Evolutionary conservation across 2,113 vertebrate species (phyloP).

Genomic region (Phoxinus phoxinus): DNA sequence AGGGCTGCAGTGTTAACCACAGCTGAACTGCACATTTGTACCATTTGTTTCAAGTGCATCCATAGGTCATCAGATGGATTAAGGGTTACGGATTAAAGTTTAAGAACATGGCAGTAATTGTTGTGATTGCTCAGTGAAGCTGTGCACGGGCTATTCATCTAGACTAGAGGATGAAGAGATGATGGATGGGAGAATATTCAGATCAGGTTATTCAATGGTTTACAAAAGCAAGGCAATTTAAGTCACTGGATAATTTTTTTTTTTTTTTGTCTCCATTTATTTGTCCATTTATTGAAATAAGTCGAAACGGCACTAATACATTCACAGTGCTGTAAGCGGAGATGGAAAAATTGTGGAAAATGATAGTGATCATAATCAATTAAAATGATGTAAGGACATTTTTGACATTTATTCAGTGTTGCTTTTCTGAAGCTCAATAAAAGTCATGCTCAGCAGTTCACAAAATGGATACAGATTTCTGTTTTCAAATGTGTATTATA

Average conservation of each 20-base stretch:
- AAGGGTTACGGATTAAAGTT: not conserved
- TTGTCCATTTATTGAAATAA: not conserved
- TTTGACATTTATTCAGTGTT: not conserved
- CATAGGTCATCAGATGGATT: not conserved
- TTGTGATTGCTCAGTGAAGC: not conserved
- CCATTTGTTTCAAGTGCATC: not conserved
- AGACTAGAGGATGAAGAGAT: not conserved
- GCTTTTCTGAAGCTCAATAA: not conserved
- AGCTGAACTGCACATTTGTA: not conserved
- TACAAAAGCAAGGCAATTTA: not conserved
- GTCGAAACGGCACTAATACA: not conserved
- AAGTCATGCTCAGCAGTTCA: not conserved
- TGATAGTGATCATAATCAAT: not conserved
- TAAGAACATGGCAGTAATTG: not conserved
- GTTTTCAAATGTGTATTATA: not conserved
- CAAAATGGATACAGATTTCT: not conserved
- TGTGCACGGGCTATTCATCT: not conserved
- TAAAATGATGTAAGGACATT: not conserved
- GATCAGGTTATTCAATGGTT: not conserved
- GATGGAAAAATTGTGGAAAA: not conserved
- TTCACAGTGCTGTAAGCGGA: not conserved
- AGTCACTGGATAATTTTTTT: not conserved
- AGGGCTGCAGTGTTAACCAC: not conserved
- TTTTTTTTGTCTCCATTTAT: not conserved
- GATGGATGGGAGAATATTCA: not conserved